Base-by-base conservation (phyloP, 1,140 invertebrate genomes). In the Dysdera silvatica region DNA sequence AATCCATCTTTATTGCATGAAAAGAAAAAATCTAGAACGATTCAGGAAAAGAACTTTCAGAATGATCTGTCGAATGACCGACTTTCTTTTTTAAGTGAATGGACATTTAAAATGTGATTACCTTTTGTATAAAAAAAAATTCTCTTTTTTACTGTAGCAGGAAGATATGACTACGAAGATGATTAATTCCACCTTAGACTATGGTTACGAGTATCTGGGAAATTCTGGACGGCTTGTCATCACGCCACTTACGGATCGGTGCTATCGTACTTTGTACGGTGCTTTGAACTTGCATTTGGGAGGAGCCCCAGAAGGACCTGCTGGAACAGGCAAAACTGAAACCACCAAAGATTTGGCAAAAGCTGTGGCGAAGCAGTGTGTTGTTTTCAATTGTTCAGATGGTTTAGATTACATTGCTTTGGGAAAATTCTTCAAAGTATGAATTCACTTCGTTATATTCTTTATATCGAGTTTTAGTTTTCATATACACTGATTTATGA, bases 331-430 rank as follows among this genome's bases (percentile, higher is more conserved):
- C 23, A 98, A 98, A 77, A 96, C 92, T 1, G 94, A 97, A 78
- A 96, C 92, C 0, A 92, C 88, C 0, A 97, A 97, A 77, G 94
- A 97, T 83, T 78, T 98, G 66, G 93, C 93, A 0, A 97, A 96
- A 77, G 91, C 93, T 7, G 86, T 97, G 0, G 93, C 93, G 0
- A 95, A 95, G 71, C 91, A 96, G 73, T 97, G 92, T 73, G 90
- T 97, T 6, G 92, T 96, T 0, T 97, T 97, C 73, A 97, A 97
- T 80, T 97, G 94, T 73, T 96, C 92, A 0, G 80, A 82, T 68
- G 89, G 91, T 41, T 76, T 97, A 18, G 92, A 97, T 77, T 95
- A 94, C 71, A 85, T 94, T 65, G 89, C 91, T 3, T 76, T 97
- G 18, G 93, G 93, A 66, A 97, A 96, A 78, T 96, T 97, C 78